Conservation (phyloP, 2,113 vertebrate genomes). For the Hirundichthys speculiger region DNA sequence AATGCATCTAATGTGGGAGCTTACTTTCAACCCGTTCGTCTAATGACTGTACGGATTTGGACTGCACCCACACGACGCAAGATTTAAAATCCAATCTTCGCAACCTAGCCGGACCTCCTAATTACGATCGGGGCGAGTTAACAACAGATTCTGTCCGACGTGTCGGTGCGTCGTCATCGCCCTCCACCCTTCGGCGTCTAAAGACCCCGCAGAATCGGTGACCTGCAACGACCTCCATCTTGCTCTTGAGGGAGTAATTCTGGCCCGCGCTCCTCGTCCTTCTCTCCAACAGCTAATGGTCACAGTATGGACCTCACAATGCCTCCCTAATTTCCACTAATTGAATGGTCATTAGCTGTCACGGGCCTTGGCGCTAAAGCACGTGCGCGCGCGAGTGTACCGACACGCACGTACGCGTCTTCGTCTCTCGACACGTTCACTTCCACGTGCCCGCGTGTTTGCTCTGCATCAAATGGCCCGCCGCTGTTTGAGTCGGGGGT, state of each 20-base stretch:
- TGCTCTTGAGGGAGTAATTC: slow-evolving; percentile 69
- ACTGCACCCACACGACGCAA: slow-evolving; percentile 16
- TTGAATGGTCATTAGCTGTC: slow-evolving; percentile 80
- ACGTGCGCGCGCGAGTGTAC: slow-evolving; percentile 12
- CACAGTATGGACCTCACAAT: slow-evolving; percentile 78
- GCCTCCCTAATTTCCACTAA: slow-evolving; percentile 79
- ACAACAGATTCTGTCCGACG: not conserved
- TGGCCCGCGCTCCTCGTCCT: slow-evolving; percentile 61
- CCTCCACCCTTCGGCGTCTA: slow-evolving; percentile 29
- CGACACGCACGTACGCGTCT: slow-evolving; percentile 20
- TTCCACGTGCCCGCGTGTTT: slow-evolving; percentile 40
- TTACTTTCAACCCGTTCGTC: slow-evolving; percentile 41
- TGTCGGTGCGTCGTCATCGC: not conserved
- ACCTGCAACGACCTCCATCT: slow-evolving; percentile 51
- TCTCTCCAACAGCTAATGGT: slow-evolving; percentile 76
- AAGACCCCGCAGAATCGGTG: slow-evolving; percentile 42
- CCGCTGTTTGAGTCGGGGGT: slow-evolving; percentile 44
- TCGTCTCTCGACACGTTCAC: slow-evolving; percentile 20
- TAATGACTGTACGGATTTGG: slow-evolving; percentile 45
- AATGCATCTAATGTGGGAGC: slow-evolving; percentile 53
- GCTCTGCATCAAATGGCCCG: slow-evolving; percentile 66
- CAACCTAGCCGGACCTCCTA: too few relatives aligned
- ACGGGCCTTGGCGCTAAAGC: slow-evolving; percentile 60
- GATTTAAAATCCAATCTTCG: not conserved
- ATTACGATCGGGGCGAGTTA: slow-evolving; percentile 25